Base-by-base conservation (phyloP, 2,797 vertebrate species). In the Pseudotriccus pelzelni region DNA sequence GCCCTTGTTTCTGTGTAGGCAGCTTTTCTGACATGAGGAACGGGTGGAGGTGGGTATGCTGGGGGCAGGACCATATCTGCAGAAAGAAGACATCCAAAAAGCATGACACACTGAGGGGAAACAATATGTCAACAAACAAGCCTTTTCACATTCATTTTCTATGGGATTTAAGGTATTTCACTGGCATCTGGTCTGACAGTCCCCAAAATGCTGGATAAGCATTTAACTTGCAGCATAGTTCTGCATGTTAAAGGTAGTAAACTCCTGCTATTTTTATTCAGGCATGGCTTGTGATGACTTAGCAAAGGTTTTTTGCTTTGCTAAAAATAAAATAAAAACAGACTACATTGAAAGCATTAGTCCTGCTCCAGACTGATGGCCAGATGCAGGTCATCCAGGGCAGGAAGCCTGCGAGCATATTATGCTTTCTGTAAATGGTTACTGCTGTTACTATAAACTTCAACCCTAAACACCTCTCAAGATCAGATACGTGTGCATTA, bases 41-140 rank as follows among this genome's bases (percentile, higher is more conserved):
- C 97, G 0, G 99, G 99, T 0, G 99, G 99, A 27, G 99, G 99
- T 0, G 99, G 99, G 94, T 99, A 99, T 6, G 98, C 95, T 7
- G 99, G 99, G 4, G 99, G 99, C 16, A 98, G 98, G 13, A 96
- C 98, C 21, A 97, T 73, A 18, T 98, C 98, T 98, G 37, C 91
- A 77, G 39, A 58, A 66, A 88, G 59, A 43, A 78, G 85, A 84
- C 37, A 67, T 21, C 23, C 28, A 47, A 21, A 47, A 59, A 23
- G 2, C 7, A 27, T 36, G 8, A 60, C 15, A 76, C 7, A 10
- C 32, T 30, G 32, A 53, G 47, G 12, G 18, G 25, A 23, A 78
- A 64, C 3, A 46, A 5, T 11, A 34, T 23, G 14, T 12, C 68
- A 83, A 49, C 30, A 79, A 89, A 80, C 1, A 2, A 67, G 21